Evolutionary conservation across 2,888 invertebrate genomes (phyloP), one percentile per base, ranked within the genome.

Genomic region (Cerastis leucographa): DNA sequence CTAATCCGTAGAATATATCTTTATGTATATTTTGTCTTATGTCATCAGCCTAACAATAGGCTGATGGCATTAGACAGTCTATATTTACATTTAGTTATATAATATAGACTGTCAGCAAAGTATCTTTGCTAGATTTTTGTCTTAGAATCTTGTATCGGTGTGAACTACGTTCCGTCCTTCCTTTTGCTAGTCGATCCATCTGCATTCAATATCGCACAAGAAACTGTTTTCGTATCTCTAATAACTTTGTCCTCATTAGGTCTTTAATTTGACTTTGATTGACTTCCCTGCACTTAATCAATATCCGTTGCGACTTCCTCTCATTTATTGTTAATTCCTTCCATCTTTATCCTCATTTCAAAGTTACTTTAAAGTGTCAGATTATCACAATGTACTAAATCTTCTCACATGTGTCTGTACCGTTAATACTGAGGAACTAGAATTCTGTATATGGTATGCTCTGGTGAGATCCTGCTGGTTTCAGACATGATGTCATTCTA

Each of bases 401-500:
- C 79, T 75, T 79, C 74, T 77, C 81, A 76, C 70, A 70, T 69
- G 76, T 69, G 73, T 17, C 42, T 65, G 67, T 56, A 84, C 88
- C 87, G 88, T 88, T 88, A 88, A 73, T 71, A 35, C 42, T 9
- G 74, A 68, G 35, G 78, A 74, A 79, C 83, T 81, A 80, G 87
- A 85, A 81, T 79, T 84, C 85, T 78, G 67, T 82, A 86, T 84
- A 88, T 56, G 80, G 77, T 22, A 51, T 75, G 69, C 42, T 76
- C 74, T 61, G 70, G 69, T 71, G 65, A 78, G 76, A 68, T 82
- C 74, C 87, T 78, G 73, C 61, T 68, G 72, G 75, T 78, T 76
- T 73, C 78, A 74, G 70, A 71, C 59, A 54, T 88, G 88, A 88
- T 83, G 83, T 88, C 88, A 89, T 84, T 64, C 64, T 89, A 89